Conservation (phyloP, 2,797 vertebrate genomes). For the Anableps anableps region DNA sequence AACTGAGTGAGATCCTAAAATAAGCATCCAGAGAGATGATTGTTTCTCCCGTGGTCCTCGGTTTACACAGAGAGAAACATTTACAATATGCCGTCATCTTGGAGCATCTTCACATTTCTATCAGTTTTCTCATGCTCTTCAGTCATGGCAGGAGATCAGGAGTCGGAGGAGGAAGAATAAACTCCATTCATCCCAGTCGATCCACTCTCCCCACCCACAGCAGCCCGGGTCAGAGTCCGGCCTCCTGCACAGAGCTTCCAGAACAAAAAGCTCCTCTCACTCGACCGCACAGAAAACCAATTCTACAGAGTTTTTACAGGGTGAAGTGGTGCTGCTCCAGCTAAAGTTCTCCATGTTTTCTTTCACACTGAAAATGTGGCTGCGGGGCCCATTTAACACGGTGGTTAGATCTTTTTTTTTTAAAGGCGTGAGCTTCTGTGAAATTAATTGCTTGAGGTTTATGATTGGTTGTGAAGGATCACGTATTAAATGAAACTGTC, state of each 20-base stretch:
- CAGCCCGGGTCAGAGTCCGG: conserved; percentile 74
- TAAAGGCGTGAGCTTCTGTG: conserved; percentile 11
- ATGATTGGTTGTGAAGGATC: not conserved
- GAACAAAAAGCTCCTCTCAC: conserved; percentile 51
- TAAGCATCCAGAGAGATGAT: not conserved
- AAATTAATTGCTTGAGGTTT: not conserved
- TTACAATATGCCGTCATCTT: not conserved
- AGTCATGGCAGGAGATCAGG: conserved; percentile 61
- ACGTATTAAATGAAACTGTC: not conserved
- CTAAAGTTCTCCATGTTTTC: conserved; percentile 15
- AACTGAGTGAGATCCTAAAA: not conserved
- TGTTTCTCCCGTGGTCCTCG: not conserved
- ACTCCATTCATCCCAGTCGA: conserved; percentile 74
- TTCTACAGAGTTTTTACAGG: conserved; percentile 15
- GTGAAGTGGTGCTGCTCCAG: conserved; percentile 10
- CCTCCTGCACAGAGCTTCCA: conserved; percentile 56
- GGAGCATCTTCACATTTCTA: conserved; percentile 41
- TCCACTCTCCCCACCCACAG: conserved; percentile 63
- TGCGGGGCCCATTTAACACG: not conserved
- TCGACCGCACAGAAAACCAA: conserved; percentile 16
- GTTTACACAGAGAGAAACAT: not conserved
- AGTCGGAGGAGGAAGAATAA: conserved; percentile 79
- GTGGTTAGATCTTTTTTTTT: not conserved
- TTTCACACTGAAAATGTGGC: conserved; percentile 25
- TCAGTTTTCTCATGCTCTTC: conserved; percentile 70